phyloP scores from a whole-genome alignment of 2,888 invertebrate species.

The Mimas tiliae region DNA sequence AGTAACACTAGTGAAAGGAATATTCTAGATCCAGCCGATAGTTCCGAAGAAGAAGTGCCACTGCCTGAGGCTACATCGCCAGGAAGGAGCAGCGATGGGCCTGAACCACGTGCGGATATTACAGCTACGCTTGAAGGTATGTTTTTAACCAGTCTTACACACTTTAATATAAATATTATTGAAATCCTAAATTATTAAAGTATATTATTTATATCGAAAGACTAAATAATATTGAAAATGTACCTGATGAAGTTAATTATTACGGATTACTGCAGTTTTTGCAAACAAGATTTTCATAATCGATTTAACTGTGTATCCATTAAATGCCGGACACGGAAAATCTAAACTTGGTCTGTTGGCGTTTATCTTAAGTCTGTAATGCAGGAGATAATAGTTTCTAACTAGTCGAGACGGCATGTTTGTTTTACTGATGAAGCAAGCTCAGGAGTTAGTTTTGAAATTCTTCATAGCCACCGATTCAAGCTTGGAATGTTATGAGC shows the following conservation, averaged over 20 bases:
- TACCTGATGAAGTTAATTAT: neutral
- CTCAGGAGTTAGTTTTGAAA: slow-evolving; percentile 60
- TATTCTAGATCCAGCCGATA: slow-evolving; percentile 77
- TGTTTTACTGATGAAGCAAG: slow-evolving; percentile 71
- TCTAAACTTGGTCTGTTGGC: slow-evolving; percentile 52
- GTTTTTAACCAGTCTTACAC: neutral
- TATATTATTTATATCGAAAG: too few relatives aligned
- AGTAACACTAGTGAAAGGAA: slow-evolving; percentile 77
- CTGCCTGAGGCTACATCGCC: slow-evolving; percentile 78
- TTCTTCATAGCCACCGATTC: slow-evolving; percentile 59
- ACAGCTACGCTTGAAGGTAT: slow-evolving; percentile 76
- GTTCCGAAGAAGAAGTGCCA: slow-evolving; percentile 79
- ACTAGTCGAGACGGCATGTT: slow-evolving; percentile 68
- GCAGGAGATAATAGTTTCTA: slow-evolving; percentile 73
- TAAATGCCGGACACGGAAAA: slow-evolving; percentile 34
- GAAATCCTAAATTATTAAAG: too few relatives aligned
- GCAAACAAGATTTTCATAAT: neutral
- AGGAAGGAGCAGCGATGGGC: slow-evolving; percentile 78
- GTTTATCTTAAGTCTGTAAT: slow-evolving; percentile 66
- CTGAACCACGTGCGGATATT: slow-evolving; percentile 78
- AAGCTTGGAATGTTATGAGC: slow-evolving; percentile 54
- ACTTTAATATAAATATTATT: neutral
- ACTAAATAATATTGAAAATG: neutral
- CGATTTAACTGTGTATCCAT: neutral
- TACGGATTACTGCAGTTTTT: neutral